Percentiles rank a stretch among this genome's conserved stretches.
Conservation (phyloP, 1,140 invertebrate genomes). For the Temnothorax curvispinosus region DNA sequence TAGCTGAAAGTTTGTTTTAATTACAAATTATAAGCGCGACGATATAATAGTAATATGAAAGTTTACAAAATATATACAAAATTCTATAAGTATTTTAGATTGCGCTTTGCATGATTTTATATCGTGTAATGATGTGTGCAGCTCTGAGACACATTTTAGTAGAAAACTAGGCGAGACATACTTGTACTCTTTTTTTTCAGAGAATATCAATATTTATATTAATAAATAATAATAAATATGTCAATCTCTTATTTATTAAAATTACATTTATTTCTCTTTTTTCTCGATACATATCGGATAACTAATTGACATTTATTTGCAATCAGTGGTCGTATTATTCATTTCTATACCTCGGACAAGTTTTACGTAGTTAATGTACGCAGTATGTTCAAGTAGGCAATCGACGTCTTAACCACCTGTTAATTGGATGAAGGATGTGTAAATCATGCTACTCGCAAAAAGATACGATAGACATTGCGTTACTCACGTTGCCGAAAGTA, state of each 20-base stretch:
- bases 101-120: background rate
- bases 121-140: background rate
- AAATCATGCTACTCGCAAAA: background rate
- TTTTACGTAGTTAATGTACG: constrained; percentile 41
- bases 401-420: constrained; percentile 61
- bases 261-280: background rate
- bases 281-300: background rate
- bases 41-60: background rate
- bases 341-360: background rate
- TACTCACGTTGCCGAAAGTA: constrained; percentile 65
- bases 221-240: no score
- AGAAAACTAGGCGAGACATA: background rate
- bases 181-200: background rate
- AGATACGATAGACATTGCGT: background rate
- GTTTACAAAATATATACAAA: background rate
- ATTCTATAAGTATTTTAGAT: background rate
- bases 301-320: constrained; percentile 18
- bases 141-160: background rate
- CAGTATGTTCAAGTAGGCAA: constrained; percentile 60
- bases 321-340: background rate
- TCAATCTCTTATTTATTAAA: background rate
- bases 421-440: background rate
- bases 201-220: background rate
- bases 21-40: background rate
- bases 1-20: background rate